A percentile compares a stretch with the other conserved stretches of the same genome.
phyloP scores from a whole-genome alignment of 2,797 vertebrate genomes.

The Varecia variegata region DNA sequence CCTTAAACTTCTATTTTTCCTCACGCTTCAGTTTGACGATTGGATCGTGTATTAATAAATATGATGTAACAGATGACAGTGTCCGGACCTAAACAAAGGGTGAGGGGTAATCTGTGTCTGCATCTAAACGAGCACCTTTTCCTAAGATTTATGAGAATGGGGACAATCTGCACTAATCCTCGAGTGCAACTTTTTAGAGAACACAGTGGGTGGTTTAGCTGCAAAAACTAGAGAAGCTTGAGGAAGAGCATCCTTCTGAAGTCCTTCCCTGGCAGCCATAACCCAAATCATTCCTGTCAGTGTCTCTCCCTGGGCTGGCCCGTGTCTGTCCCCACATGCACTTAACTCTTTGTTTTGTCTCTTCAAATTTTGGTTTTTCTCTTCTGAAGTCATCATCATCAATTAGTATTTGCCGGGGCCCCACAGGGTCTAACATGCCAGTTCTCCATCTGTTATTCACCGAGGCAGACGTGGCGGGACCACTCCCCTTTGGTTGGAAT shows the following conservation, averaged over 20 bases:
- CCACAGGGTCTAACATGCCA: not conserved
- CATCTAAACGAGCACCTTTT: not conserved
- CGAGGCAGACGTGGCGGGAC: not conserved
- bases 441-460: constrained; percentile 63
- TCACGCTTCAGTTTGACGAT: not conserved
- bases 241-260: not conserved
- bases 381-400: constrained; percentile 58
- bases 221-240: not conserved
- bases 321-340: not conserved
- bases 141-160: not conserved
- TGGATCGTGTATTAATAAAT: not conserved
- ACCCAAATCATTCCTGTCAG: not conserved
- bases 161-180: not conserved
- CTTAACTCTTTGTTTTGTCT: constrained; percentile 61
- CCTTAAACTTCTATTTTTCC: constrained; percentile 52
- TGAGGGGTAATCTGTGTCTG: not conserved
- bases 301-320: not conserved
- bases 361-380: constrained; percentile 47
- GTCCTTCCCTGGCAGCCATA: not conserved
- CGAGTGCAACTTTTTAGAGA: not conserved
- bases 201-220: not conserved
- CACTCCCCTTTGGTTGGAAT: not conserved
- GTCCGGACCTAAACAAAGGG: not conserved
- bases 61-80: not conserved
- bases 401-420: constrained; percentile 46